phyloP scores from a whole-genome alignment of 92 coral and sea anemone species.

The Parazoanthus darwini region DNA sequence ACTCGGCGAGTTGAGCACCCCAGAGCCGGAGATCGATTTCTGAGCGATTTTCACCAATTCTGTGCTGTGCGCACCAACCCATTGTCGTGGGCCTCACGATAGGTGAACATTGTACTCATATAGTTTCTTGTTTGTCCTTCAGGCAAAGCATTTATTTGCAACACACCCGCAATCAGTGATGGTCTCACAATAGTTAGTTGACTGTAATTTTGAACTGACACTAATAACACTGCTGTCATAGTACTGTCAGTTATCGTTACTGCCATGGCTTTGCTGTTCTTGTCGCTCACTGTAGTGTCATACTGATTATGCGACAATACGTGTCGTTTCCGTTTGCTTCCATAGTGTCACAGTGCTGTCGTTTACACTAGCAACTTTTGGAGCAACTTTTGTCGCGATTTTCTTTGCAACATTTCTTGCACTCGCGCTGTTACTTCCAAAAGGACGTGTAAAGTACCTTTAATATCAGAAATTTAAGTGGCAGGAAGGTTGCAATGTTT shows the following conservation, averaged over 20 bases:
- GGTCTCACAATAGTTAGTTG: slow-evolving; percentile 73
- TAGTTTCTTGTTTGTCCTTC: neutral
- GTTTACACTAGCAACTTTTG: too few relatives aligned
- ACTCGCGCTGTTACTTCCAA: too few relatives aligned
- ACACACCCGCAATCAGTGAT: slow-evolving; percentile 79
- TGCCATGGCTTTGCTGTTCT: neutral
- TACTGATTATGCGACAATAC: neutral
- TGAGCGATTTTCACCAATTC: too few relatives aligned
- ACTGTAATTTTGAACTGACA: neutral
- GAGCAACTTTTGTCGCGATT: too few relatives aligned
- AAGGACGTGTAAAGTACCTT: too few relatives aligned
- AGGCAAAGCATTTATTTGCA: slow-evolving; percentile 83
- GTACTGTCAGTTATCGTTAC: neutral
- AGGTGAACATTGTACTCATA: neutral
- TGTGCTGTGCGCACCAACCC: too few relatives aligned
- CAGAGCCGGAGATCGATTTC: too few relatives aligned
- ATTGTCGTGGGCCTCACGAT: neutral
- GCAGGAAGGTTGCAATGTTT: too few relatives aligned
- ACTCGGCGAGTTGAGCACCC: too few relatives aligned
- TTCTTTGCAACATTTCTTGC: too few relatives aligned
- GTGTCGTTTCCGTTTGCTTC: neutral
- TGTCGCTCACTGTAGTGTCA: neutral
- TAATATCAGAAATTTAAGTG: too few relatives aligned
- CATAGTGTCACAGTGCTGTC: neutral
- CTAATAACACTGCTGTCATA: neutral